Conservation (phyloP, 2,797 vertebrate genomes). For the Hafferia zeledoni region DNA sequence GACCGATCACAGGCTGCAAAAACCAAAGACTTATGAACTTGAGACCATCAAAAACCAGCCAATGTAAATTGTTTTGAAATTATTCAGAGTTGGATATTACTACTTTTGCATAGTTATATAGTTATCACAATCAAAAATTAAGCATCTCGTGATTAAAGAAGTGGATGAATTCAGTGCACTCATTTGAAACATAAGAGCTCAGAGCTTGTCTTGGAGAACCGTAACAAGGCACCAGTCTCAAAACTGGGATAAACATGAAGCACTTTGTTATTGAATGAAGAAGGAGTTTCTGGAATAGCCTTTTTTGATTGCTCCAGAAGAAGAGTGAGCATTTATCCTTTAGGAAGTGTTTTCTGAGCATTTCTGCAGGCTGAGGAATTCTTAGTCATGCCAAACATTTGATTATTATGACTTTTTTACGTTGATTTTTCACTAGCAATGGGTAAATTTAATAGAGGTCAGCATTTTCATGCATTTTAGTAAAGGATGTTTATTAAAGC, state of each 20-base stretch:
- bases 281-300: not conserved
- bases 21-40: not conserved
- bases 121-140: not conserved
- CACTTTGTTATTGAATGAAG: rapidly evolving
- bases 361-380: not conserved
- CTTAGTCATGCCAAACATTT: not conserved
- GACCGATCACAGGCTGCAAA: not conserved
- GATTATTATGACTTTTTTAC: not conserved
- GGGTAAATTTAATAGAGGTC: conserved; percentile 5
- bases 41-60: not conserved
- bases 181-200: not conserved
- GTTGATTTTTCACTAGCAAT: not conserved
- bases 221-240: not conserved
- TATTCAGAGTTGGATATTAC: not conserved
- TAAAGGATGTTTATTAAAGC: conserved; percentile 13
- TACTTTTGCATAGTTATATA: not conserved
- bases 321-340: not conserved
- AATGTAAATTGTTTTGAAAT: not conserved
- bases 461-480: not conserved
- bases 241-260: not conserved
- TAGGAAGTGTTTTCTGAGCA: conserved; percentile 35
- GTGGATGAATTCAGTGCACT: not conserved
- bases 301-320: not conserved
- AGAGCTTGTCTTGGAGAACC: not conserved
- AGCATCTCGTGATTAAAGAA: not conserved